Percentiles rank a stretch among this genome's conserved stretches.
Conservation (phyloP, 2,888 invertebrate species). For the Cartodere bifasciata region DNA sequence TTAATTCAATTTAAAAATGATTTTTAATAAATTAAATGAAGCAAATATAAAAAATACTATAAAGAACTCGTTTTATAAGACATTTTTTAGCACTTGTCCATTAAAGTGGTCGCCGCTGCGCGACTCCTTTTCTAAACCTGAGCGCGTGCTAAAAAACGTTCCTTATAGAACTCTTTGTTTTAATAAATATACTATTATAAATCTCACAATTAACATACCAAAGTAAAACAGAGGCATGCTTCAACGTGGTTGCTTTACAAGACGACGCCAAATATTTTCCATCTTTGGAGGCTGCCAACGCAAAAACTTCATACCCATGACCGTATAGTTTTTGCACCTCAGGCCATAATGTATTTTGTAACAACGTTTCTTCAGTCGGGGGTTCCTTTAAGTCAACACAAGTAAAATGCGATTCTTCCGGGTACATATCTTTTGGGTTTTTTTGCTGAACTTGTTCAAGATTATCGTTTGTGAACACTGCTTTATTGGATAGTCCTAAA, state of each 20-base stretch:
- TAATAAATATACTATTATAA: no score
- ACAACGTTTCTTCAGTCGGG: conserved; percentile 82
- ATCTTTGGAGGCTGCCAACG: conserved; percentile 60
- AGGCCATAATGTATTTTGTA: conserved; percentile 94
- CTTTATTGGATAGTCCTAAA: conserved; percentile 91
- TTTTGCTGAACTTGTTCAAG: conserved; percentile 24
- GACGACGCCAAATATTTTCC: conserved; percentile 72
- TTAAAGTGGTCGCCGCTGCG: no score
- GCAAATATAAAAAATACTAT: no score
- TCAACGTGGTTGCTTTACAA: conserved; percentile 64
- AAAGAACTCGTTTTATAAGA: no score
- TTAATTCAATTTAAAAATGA: no score
- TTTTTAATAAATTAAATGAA: no score
- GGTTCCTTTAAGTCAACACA: conserved; percentile 47
- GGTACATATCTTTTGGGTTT: conserved; percentile 43
- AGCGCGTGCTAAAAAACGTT: no score
- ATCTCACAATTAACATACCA: conserved; percentile 71
- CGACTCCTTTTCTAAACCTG: no score
- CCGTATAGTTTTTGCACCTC: conserved; percentile 93
- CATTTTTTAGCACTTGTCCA: no score
- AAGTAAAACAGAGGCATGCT: conserved; percentile 77
- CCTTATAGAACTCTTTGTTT: no score
- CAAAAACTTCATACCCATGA: conserved; percentile 89
- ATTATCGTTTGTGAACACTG: conserved; percentile 52
- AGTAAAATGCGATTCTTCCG: conserved; percentile 48